These are phyloP conservation scores for Progne subis DNA, from an alignment of 2,113 vertebrate species.

Conservation along the genomic window DNA sequence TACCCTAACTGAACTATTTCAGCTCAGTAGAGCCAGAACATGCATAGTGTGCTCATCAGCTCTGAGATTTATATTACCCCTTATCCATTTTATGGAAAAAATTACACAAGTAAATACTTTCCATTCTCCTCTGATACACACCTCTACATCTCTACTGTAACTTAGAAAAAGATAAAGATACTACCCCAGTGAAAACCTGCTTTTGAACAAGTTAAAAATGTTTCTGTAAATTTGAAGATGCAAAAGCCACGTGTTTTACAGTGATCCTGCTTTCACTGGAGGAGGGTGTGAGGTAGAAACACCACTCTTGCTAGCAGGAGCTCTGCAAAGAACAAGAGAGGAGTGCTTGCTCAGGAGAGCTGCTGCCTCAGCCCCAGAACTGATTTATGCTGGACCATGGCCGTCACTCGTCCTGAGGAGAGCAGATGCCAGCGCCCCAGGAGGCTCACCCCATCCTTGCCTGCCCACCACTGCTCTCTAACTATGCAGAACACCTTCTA, in stretches of 20 bases:
- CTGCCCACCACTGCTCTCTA: neutral
- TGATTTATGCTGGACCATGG: fast-evolving
- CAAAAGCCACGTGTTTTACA: neutral
- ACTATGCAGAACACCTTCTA: neutral
- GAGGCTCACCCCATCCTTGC: neutral
- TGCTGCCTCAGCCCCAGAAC: neutral
- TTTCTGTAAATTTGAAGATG: neutral
- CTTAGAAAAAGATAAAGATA: neutral
- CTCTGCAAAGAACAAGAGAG: neutral
- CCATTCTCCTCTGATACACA: neutral
- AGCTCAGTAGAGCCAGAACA: neutral
- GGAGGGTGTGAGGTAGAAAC: neutral
- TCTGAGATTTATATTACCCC: neutral
- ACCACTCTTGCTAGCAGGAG: neutral
- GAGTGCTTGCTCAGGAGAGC: neutral
- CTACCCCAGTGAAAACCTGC: neutral
- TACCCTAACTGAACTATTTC: neutral
- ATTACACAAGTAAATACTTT: neutral
- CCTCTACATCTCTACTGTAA: neutral
- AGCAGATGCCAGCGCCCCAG: neutral
- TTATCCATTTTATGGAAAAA: neutral
- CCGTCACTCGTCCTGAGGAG: neutral
- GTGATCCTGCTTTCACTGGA: neutral
- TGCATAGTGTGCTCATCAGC: neutral
- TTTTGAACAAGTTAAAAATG: neutral